These are phyloP conservation scores for Leucoma salicis DNA, from an alignment of 2,888 invertebrate species.

Conservation along the genomic window DNA sequence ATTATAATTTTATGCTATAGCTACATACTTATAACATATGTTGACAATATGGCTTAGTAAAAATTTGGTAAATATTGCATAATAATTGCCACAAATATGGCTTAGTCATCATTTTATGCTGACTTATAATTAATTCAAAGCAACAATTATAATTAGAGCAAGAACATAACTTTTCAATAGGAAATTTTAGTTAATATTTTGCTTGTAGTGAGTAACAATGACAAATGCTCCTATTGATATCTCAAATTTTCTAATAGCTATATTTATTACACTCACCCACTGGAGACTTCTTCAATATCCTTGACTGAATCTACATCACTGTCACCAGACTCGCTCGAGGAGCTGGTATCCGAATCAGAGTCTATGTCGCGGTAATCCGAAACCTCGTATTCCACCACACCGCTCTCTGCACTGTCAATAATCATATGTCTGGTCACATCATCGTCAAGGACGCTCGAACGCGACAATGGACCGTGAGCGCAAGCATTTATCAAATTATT, in stretches of 20 bases:
- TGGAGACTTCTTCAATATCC: constrained; percentile 68
- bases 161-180: too few species aligned
- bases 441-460: constrained; percentile 47
- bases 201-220: too few species aligned
- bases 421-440: constrained; percentile 70
- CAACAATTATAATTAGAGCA: background rate
- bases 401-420: constrained; percentile 68
- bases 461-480: constrained; percentile 69
- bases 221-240: too few species aligned
- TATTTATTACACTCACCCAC: constrained; percentile 54
- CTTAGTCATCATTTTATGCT: background rate
- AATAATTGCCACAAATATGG: too few species aligned
- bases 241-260: too few species aligned
- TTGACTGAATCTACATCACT: constrained; percentile 73
- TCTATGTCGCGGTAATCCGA: constrained; percentile 69
- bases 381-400: constrained; percentile 70
- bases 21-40: too few species aligned
- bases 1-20: too few species aligned
- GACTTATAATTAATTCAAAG: background rate
- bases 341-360: constrained; percentile 51
- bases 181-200: too few species aligned
- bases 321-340: constrained; percentile 63
- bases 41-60: too few species aligned
- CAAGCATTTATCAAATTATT: constrained; percentile 78
- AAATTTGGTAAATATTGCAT: background rate